These are phyloP conservation scores for Vulpes vulpes DNA, from an alignment of 2,113 vertebrate genomes.

Conservation along the genomic window DNA sequence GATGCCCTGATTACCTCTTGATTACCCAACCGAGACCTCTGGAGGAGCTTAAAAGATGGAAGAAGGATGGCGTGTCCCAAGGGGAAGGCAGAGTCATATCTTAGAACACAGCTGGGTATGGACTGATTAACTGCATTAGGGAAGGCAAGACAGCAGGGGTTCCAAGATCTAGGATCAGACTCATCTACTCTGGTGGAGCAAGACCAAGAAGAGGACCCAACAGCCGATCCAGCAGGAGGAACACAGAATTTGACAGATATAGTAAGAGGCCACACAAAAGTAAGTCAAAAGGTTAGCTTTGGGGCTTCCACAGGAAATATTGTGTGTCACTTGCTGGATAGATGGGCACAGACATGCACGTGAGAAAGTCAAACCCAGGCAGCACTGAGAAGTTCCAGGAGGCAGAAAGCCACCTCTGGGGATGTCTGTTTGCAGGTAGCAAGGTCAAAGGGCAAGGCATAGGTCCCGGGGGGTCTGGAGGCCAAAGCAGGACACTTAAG, in stretches of 20 bases:
- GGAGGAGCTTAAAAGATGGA: constrained; percentile 30
- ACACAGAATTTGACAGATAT: neutral
- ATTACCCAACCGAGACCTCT: constrained; percentile 40
- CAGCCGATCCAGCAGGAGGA: neutral
- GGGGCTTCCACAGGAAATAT: neutral
- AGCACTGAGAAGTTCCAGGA: neutral
- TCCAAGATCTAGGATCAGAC: constrained; percentile 40
- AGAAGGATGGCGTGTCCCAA: neutral
- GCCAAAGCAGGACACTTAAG: neutral
- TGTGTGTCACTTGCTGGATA: neutral
- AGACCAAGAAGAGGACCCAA: neutral
- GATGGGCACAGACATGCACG: neutral
- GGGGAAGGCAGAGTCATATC: neutral
- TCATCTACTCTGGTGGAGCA: neutral
- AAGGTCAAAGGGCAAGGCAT: neutral
- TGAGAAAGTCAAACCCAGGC: neutral
- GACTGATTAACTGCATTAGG: constrained; percentile 39
- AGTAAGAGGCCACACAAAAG: neutral
- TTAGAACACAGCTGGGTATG: constrained; percentile 10
- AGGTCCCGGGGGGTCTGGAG: neutral
- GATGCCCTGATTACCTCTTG: constrained; percentile 3
- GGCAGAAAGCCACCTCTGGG: neutral
- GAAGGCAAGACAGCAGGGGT: constrained; percentile 3
- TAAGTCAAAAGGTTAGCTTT: neutral
- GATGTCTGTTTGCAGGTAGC: neutral